Evolutionary conservation across 2,888 invertebrate species (phyloP), one percentile per base, ranked within the genome.

Genomic region (Agriopis aurantiaria): DNA sequence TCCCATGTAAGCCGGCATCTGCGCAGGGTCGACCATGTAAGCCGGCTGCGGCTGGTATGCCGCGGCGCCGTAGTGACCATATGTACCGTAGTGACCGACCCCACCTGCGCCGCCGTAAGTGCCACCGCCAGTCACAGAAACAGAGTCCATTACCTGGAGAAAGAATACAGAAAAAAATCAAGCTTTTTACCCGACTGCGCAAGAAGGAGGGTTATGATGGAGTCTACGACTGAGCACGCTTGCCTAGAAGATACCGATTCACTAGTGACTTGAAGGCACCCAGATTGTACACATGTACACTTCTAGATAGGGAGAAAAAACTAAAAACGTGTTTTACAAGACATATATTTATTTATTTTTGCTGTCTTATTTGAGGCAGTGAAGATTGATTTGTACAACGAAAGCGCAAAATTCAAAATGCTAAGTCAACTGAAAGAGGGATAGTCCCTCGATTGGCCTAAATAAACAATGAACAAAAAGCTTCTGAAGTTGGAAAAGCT

Each of bases 21-120:
- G 95, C 68, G 82, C 88, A 71, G 84, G 89, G 78, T 90, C 95
- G 75, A 89, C 95, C 91, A 90, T 91, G 82, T 90, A 95, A 4
- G 88, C 91, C 0, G 93, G 90, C 78, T 89, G 95, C 0, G 92
- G 88, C 51, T 90, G 92, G 78, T 94, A 95, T 9, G 94, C 90
- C 10, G 90, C 82, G 14, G 91, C 88, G 43, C 93, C 95, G 77
- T 95, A 95, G 80, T 95, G 94, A 0, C 91, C 93, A 75, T 94
- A 94, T 9, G 94, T 90, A 73, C 91, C 93, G 73, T 94, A 95
- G 78, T 94, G 94, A 0, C 89, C 91, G 1, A 88, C 91, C 0
- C 90, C 87, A 7, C 85, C 91, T 23, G 87, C 90, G 23, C 85
- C 86, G 3, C 84, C 88, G 76, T 90, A 91, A 43, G 86, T 86